Evolutionary conservation across 2,888 invertebrate genomes (phyloP), one percentile per base, ranked within the genome.

Genomic region (Euplexia lucipara): DNA sequence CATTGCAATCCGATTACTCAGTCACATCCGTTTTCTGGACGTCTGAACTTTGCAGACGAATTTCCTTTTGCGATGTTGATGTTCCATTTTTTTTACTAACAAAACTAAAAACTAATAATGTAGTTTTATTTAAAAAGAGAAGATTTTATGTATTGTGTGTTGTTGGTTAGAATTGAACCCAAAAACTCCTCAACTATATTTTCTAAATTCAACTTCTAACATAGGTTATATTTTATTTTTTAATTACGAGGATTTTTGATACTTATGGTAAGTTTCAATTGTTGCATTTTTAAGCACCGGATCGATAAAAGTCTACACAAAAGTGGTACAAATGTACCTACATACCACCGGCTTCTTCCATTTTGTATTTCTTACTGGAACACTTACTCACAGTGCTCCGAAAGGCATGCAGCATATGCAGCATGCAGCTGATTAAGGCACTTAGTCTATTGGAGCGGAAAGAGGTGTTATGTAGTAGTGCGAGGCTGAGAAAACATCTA

Each of bases 1-100:
- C 60, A 30, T 57, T 60, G 59, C 42, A 65, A 75, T 48, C 56
- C 56, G 59, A 74, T 74, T 65, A 65, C 35, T 47, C 45, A 53
- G 58, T 57, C 35, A 49, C 57, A 20, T 69, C 48, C 35, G 48
- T 26, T 61, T 62, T 49, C 44, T 35, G 41, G 41, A 54, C 26
- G 41, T 74, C 35, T 37, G 37, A 63, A 45, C 34, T 58, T 63
- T 16, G 44, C n/a, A 42, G 57, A 47, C 37, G 30, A 41, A 39
- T 53, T 52, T 34, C 26, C 39, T 47, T 57, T 65, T 3, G 4
- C 10, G 9, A 18, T 26, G n/a, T 42, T 32, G 20, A 16, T n/a
- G 2, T 1, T 22, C 2, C 0, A 22, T 16, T 7, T 3, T 12
- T 41, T 6, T 42, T 8, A 16, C n/a, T n/a, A 16, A 16, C 7